These are phyloP conservation scores for Lymantria dispar DNA, from an alignment of 2,888 invertebrate species.

Conservation along the genomic window DNA sequence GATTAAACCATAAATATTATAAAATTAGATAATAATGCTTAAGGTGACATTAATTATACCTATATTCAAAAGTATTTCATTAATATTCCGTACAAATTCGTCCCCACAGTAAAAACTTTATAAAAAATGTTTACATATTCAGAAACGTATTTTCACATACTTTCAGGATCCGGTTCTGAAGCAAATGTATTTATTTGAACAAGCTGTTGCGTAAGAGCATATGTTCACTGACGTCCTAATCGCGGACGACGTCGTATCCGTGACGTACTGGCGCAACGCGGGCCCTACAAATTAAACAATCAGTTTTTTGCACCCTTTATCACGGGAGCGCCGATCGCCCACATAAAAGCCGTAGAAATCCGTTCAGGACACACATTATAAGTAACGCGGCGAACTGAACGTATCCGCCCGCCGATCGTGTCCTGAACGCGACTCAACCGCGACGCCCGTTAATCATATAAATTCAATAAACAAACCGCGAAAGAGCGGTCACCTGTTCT, in stretches of 20 bases:
- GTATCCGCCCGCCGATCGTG: slow-evolving; percentile 53
- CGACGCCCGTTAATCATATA: slow-evolving; percentile 23
- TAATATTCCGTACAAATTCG: too few species aligned
- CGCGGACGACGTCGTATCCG: slow-evolving; percentile 64
- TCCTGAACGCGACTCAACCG: slow-evolving; percentile 48
- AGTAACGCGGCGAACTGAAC: slow-evolving; percentile 73
- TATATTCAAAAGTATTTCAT: too few species aligned
- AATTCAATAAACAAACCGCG: slow-evolving; percentile 27
- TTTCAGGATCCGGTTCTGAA: slow-evolving; percentile 64
- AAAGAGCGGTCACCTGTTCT: slow-evolving; percentile 36
- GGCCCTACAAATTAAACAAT: slow-evolving; percentile 75
- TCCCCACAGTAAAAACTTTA: background rate
- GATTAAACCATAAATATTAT: too few species aligned
- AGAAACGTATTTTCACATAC: slow-evolving; percentile 62
- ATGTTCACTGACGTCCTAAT: slow-evolving; percentile 61
- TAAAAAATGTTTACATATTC: slow-evolving; percentile 15
- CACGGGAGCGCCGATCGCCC: slow-evolving; percentile 67
- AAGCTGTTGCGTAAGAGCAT: slow-evolving; percentile 70
- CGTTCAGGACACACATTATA: slow-evolving; percentile 78
- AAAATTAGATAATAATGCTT: too few species aligned
- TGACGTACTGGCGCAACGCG: slow-evolving; percentile 64
- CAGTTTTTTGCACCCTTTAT: slow-evolving; percentile 79
- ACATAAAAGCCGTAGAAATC: slow-evolving; percentile 78
- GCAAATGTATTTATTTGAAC: slow-evolving; percentile 77
- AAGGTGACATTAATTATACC: too few species aligned